Evolutionary conservation across 64 coral and sea anemone genomes (phyloP), one percentile per base, ranked within the genome.

Genomic region (Porites lutea): DNA sequence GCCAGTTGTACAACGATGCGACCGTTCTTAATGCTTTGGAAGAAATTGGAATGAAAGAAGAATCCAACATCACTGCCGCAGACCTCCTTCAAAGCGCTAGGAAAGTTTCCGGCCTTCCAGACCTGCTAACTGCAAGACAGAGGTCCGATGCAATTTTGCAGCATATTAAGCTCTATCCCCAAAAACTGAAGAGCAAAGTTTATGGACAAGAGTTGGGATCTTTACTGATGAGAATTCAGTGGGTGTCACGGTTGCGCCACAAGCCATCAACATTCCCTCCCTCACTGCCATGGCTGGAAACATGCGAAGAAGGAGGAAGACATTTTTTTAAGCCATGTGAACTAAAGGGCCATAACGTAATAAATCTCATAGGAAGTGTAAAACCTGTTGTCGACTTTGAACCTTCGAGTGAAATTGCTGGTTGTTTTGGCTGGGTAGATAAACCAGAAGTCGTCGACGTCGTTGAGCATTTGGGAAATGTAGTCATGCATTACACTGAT

Each of bases 141-240:
- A 96, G 93, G 50, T 79, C 91, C 2, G 51, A 53, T 80, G 91
- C 91, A 14, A 93, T 96, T 87, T 66, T 96, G 9, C 16, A 84
- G 48, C 86, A 61, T 54, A 48, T 96, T 16, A 80, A 77, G 52
- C 76, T 49, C 52, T 63, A 92, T 69, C 71, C 78, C 6, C 4
- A 3, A 62, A 55, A 77, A 18, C 86, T 96, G 20, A 21, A 72
- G 21, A 69, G 57, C 8, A 2, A 16, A 12, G 51, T 92, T 8
- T n/a, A 53, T 60, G 27, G 60, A 18, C 86, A 65, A 65, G 52
- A 55, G 13, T 68, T 94, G 21, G 52, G 70, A 49, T 51, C 5
- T 14, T n/a, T 83, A 61, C 61, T 94, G 12, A 75, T 19, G 21
- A 43, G 78, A 13, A 79, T 90, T 14, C 45, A 14, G 8, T 96